phyloP scores from a whole-genome alignment of 2,888 invertebrate species.

The Ichneumon xanthorius region DNA sequence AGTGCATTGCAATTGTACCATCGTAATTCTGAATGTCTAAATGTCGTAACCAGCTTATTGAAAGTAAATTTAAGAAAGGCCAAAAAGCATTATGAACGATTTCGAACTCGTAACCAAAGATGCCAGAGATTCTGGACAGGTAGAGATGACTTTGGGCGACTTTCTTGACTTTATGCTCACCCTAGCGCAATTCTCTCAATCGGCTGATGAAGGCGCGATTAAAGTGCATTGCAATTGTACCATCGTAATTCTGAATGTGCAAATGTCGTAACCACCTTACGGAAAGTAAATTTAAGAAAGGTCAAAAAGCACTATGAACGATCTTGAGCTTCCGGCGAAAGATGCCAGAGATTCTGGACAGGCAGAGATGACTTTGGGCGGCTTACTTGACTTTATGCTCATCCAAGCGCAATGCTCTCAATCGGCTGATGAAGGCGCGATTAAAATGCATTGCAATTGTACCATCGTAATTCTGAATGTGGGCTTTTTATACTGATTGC shows the following conservation, averaged over 20 bases:
- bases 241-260: too few relatives aligned
- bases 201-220: not conserved
- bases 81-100: slow-evolving; percentile 59
- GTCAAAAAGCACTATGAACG: slow-evolving; percentile 61
- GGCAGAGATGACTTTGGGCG: not conserved
- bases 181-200: not conserved
- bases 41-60: slow-evolving; percentile 68
- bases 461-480: not conserved
- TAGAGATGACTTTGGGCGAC: not conserved
- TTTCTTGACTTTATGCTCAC: slow-evolving; percentile 17
- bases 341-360: slow-evolving; percentile 26
- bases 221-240: too few relatives aligned
- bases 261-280: slow-evolving; percentile 70
- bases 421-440: not conserved
- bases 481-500: slow-evolving; percentile 82
- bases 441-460: not conserved
- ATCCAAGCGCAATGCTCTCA: not conserved
- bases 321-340: slow-evolving; percentile 56
- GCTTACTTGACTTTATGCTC: not conserved
- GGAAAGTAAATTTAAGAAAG: slow-evolving; percentile 75
- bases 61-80: slow-evolving; percentile 51
- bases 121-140: slow-evolving; percentile 5
- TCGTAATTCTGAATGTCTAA: not conserved
- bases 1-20: too few relatives aligned
- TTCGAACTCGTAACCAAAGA: slow-evolving; percentile 65